Percentiles rank a stretch among this genome's conserved stretches.
These are phyloP conservation scores for Lamellibrachia luymesi DNA, from an alignment of 1,140 invertebrate genomes.

Conservation along the genomic window DNA sequence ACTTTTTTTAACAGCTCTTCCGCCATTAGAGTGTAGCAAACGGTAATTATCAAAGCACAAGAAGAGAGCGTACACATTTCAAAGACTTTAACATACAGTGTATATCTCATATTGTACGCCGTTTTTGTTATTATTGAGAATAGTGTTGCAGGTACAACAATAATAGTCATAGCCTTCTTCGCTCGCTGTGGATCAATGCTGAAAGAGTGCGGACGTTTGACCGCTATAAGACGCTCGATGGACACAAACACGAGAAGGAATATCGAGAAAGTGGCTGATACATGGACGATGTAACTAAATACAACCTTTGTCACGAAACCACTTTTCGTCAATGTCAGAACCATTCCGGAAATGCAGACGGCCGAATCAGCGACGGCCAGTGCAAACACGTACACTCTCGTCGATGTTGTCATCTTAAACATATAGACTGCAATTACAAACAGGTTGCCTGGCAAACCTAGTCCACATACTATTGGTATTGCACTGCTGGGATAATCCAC, in stretches of 20 bases:
- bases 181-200: background rate
- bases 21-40: background rate
- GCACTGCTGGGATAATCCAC: background rate
- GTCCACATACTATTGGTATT: background rate
- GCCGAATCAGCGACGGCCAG: background rate
- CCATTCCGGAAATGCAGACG: background rate
- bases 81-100: background rate
- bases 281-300: background rate
- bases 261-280: background rate
- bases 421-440: background rate
- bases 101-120: background rate
- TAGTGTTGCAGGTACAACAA: background rate
- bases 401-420: background rate
- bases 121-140: background rate
- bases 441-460: background rate
- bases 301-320: background rate
- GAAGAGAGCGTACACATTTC: background rate
- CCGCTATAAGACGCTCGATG: background rate
- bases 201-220: background rate
- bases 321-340: background rate
- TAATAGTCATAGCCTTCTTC: background rate
- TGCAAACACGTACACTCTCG: background rate
- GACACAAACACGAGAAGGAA: background rate
- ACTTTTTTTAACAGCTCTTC: background rate
- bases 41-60: background rate